phyloP scores from a whole-genome alignment of 2,113 vertebrate species.

The Caranx melampygus region DNA sequence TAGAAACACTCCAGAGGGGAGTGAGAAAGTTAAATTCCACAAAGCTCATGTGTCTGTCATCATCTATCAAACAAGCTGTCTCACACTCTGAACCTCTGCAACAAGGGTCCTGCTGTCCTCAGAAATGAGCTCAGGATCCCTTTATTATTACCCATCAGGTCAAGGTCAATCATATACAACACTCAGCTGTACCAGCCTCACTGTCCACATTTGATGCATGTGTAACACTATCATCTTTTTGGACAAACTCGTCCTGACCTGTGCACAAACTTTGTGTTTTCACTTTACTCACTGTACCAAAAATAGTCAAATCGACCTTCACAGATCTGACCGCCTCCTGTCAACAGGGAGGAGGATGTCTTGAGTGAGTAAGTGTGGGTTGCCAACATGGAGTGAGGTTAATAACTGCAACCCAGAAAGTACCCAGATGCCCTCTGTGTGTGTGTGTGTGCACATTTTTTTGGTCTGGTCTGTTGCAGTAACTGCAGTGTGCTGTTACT shows the following conservation, averaged over 20 bases:
- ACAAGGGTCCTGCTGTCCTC: constrained; percentile 35
- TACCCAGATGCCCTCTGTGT: neutral
- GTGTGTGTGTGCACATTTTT: neutral
- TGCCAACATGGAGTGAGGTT: constrained; percentile 37
- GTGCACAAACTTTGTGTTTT: neutral
- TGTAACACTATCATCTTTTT: neutral
- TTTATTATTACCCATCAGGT: constrained; percentile 25
- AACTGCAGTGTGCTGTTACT: constrained; percentile 4
- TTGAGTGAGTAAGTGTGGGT: neutral
- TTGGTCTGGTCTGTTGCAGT: neutral
- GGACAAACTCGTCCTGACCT: neutral
- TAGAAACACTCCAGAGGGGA: neutral
- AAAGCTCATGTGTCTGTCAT: constrained; percentile 12
- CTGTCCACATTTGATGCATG: neutral
- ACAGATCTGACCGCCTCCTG: constrained; percentile 1
- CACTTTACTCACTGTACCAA: neutral
- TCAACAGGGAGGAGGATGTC: neutral
- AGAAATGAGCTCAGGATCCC: constrained; percentile 16
- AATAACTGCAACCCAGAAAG: constrained; percentile 21
- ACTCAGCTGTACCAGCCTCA: neutral
- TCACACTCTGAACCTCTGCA: neutral
- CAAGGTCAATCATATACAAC: constrained; percentile 14
- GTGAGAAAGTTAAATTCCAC: neutral
- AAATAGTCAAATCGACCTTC: constrained; percentile 4
- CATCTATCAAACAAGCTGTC: neutral